Conservation (phyloP, 2,888 invertebrate genomes). For the Tetragnatha montana region DNA sequence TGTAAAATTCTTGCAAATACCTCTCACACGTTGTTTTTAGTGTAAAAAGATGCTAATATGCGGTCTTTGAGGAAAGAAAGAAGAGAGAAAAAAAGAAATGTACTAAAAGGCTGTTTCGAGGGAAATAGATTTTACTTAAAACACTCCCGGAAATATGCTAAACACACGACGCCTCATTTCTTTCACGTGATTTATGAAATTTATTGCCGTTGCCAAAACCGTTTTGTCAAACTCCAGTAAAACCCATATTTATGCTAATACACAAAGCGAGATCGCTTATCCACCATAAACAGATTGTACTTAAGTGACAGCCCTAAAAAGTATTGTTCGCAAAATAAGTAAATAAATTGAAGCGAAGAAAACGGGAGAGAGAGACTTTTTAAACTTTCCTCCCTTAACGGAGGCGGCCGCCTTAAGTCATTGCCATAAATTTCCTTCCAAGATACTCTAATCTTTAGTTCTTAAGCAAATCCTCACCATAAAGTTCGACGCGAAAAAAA, state of each 20-base stretch:
- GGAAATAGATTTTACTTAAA: not conserved
- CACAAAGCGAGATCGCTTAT: slow-evolving; percentile 9
- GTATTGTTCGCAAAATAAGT: slow-evolving; percentile 5
- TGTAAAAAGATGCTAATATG: no score
- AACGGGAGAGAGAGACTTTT: not conserved
- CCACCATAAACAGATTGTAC: slow-evolving; percentile 3
- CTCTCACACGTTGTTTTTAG: no score
- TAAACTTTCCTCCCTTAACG: slow-evolving; percentile 7
- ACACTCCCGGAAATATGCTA: not conserved
- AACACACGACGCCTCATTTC: not conserved
- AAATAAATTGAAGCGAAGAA: slow-evolving; percentile 5
- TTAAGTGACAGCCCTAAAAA: not conserved
- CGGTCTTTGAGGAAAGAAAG: no score
- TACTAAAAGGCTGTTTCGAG: not conserved
- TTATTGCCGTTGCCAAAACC: not conserved
- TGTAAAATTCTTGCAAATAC: no score
- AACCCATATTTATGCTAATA: slow-evolving; percentile 24
- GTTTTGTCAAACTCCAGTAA: not conserved
- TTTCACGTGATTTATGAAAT: slow-evolving; percentile 12
- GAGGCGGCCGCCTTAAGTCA: slow-evolving; percentile 6
- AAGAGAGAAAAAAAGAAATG: no score
- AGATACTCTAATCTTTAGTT: slow-evolving; percentile 26
- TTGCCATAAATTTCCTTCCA: slow-evolving; percentile 29
- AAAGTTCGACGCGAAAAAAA: slow-evolving; percentile 14
- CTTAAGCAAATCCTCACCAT: slow-evolving; percentile 31